Conservation (phyloP, 2,797 vertebrate genomes). For the Oryzias sinensis region DNA sequence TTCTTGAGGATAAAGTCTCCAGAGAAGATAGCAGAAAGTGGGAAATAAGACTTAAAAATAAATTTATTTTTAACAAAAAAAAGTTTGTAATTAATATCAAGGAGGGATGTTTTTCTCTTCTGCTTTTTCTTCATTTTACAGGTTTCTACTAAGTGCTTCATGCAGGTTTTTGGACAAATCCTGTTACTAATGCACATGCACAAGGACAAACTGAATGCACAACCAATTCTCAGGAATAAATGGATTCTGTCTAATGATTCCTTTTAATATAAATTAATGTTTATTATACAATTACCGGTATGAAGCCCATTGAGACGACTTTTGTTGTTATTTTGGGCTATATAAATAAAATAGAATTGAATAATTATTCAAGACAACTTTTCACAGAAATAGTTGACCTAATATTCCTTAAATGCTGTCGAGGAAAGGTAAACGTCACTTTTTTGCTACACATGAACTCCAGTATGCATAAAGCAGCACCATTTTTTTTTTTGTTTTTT, state of each 20-base stretch:
- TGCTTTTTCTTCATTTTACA: slow-evolving; percentile 25
- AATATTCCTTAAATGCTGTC: too few species aligned
- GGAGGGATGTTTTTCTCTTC: slow-evolving; percentile 22
- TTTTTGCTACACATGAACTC: too few species aligned
- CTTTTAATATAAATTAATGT: neutral
- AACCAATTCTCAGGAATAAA: neutral
- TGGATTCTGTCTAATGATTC: neutral
- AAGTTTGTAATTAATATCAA: slow-evolving; percentile 28
- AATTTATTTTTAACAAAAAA: slow-evolving; percentile 35
- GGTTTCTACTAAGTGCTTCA: slow-evolving; percentile 8
- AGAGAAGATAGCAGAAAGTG: slow-evolving; percentile 35
- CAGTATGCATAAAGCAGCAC: too few species aligned
- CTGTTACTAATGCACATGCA: slow-evolving; percentile 18
- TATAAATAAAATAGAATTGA: too few species aligned
- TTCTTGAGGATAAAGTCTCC: slow-evolving; percentile 53
- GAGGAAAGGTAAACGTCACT: too few species aligned
- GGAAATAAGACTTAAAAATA: slow-evolving; percentile 10
- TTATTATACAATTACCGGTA: too few species aligned
- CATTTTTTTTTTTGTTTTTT: too few species aligned
- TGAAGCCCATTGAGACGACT: too few species aligned
- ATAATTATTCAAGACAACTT: neutral
- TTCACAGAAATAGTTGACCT: too few species aligned
- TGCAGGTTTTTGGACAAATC: slow-evolving; percentile 14
- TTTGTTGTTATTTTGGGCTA: too few species aligned
- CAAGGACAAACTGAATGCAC: neutral